phyloP scores from a whole-genome alignment of 1,140 invertebrate species.

The Sminthurides bifidus region DNA sequence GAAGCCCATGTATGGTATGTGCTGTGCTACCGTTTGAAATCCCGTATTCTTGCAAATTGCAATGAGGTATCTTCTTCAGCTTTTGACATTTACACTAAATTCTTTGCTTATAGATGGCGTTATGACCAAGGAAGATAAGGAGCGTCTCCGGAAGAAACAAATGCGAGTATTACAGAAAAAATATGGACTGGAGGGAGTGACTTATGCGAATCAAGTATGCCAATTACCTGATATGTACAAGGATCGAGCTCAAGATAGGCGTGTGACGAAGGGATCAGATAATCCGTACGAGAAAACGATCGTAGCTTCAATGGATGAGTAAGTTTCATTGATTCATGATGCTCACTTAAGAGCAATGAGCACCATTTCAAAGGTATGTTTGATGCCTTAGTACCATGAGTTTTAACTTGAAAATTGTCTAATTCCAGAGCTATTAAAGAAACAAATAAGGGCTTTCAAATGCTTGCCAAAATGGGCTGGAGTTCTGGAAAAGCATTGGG shows the following conservation, averaged over 20 bases:
- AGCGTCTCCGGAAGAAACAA: slow-evolving; percentile 50
- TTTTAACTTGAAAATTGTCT: not conserved
- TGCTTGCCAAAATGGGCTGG: slow-evolving; percentile 86
- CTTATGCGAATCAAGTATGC: slow-evolving; percentile 33
- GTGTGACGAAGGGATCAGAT: slow-evolving; percentile 64
- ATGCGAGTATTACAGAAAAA: slow-evolving; percentile 66
- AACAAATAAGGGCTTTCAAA: slow-evolving; percentile 76
- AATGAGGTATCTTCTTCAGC: too few species aligned
- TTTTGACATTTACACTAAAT: not conserved
- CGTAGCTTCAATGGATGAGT: slow-evolving; percentile 64
- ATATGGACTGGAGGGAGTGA: slow-evolving; percentile 56
- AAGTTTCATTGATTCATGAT: slow-evolving; percentile 35
- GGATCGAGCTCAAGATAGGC: slow-evolving; percentile 63
- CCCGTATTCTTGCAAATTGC: too few species aligned
- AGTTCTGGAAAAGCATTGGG: slow-evolving; percentile 72
- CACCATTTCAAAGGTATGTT: not conserved
- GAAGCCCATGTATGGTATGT: not conserved
- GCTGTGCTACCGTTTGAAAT: too few species aligned
- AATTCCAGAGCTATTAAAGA: slow-evolving; percentile 54
- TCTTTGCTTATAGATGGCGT: slow-evolving; percentile 2
- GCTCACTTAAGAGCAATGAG: not conserved
- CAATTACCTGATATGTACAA: slow-evolving; percentile 43
- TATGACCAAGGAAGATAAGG: slow-evolving; percentile 3
- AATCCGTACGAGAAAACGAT: slow-evolving; percentile 70
- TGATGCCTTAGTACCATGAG: not conserved